These are phyloP conservation scores for Lepas anatifera DNA, from an alignment of 2,888 invertebrate species.

Conservation along the genomic window DNA sequence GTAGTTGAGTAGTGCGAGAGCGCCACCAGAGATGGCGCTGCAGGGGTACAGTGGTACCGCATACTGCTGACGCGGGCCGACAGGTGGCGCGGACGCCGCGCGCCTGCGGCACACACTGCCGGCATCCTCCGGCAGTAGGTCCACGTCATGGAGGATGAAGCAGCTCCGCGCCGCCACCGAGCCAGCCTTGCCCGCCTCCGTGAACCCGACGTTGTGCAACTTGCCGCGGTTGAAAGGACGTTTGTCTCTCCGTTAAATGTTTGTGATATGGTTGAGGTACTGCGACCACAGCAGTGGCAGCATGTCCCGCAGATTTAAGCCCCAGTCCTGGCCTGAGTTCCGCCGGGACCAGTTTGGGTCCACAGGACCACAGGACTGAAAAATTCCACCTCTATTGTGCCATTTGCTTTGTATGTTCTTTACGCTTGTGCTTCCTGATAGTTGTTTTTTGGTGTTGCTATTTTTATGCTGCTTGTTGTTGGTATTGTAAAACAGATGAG, in stretches of 20 bases:
- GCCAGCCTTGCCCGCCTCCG: constrained; percentile 36
- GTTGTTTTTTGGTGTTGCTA: no score
- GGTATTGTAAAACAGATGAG: no score
- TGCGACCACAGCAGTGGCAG: constrained; percentile 40
- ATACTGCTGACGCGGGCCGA: constrained; percentile 35
- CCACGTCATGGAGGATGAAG: constrained; percentile 23
- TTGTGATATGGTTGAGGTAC: constrained; percentile 41
- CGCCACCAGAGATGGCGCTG: constrained; percentile 36
- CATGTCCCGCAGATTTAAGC: constrained; percentile 40
- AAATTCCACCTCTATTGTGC: no score
- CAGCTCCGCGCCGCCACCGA: constrained; percentile 25
- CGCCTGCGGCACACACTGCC: constrained; percentile 38
- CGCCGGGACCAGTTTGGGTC: no score
- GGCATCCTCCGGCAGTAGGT: constrained; percentile 37
- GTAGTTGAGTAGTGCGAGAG: constrained; percentile 34
- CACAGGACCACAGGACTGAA: no score
- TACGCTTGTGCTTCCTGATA: no score
- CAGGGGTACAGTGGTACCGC: constrained; percentile 19
- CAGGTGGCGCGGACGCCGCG: constrained; percentile 37
- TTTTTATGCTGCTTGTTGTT: no score
- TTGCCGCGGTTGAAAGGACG: constrained; percentile 40
- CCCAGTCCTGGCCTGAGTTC: no score
- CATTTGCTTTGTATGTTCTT: no score
- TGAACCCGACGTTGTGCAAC: constrained; percentile 42
- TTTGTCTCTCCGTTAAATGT: constrained; percentile 36